Evolutionary conservation across 2,888 invertebrate species (phyloP), one percentile per base, ranked within the genome.

Genomic region (Orchesellides sinensis): DNA sequence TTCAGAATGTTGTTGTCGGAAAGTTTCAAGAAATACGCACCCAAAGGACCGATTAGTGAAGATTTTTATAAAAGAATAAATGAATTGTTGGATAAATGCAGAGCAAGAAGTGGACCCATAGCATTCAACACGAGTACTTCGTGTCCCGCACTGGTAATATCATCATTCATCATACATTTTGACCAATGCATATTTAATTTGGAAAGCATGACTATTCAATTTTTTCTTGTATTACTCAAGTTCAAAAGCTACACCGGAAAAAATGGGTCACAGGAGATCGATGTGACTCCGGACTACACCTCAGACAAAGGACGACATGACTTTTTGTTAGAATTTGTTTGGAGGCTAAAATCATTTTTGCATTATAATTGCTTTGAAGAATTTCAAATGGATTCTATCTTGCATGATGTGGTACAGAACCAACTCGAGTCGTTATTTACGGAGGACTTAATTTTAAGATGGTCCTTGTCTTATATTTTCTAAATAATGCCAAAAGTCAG

Each of bases 311-410:
- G 82, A 1, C 84, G 84, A 5, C 85, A 85, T 66, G 86, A 87
- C 23, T 87, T 80, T 35, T 27, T 87, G 17, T n/a, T 87, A 35
- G 86, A 87, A 63, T 85, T 85, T 52, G 56, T 85, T 10, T 87
- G 85, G 84, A 73, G 84, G 59, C 54, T 87, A 0, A 84, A 84
- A 23, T 70, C 84, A 0, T 87, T 85, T 19, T 40, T 87, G 4
- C 85, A 85, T 63, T 87, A 87, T 63, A 82, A 84, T 40, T 87
- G 86, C 45, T 84, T 84, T 35, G 54, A 63, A 12, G 82, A 85
- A 21, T 87, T 87, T 29, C 69, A 74, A 66, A 52, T 65, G 19
- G 72, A 84, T 47, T 84, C 86, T 0, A 49, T 82, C 12, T 70
- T 87, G 4, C 83, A 85, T 45, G 86, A 85, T 61, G 32, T 85